phyloP scores from a whole-genome alignment of 2,113 vertebrate species.

The Taurulus bubalis region DNA sequence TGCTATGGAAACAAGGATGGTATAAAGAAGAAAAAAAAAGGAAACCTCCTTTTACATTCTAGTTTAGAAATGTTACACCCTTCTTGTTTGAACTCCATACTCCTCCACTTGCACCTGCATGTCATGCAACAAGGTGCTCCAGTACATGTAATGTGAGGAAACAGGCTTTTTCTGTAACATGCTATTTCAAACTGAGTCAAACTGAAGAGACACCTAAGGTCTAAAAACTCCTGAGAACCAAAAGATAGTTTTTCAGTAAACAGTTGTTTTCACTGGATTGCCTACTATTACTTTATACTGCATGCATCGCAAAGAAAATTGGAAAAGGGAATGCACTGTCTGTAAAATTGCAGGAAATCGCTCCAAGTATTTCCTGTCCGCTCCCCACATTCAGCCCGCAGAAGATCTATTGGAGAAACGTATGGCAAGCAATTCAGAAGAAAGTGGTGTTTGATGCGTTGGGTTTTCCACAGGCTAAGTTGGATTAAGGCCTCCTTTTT shows the following conservation, averaged over 20 bases:
- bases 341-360: slow-evolving; percentile 7
- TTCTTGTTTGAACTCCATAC: slow-evolving; percentile 30
- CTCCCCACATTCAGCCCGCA: neutral
- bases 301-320: neutral
- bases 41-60: slow-evolving; percentile 13
- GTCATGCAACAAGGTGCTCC: slow-evolving; percentile 11
- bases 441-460: slow-evolving; percentile 64
- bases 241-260: neutral
- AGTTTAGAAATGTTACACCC: slow-evolving; percentile 9
- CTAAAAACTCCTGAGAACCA: neutral
- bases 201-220: neutral
- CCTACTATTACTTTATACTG: neutral
- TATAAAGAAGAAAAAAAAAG: neutral
- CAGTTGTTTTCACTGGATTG: neutral
- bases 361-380: neutral
- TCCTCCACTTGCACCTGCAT: slow-evolving; percentile 40
- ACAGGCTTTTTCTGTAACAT: neutral
- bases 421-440: slow-evolving; percentile 63
- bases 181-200: neutral
- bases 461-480: slow-evolving; percentile 65
- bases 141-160: slow-evolving; percentile 10
- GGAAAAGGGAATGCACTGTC: neutral
- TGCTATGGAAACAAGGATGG: slow-evolving; percentile 45
- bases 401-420: slow-evolving; percentile 43
- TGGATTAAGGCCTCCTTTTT: slow-evolving; percentile 66